A percentile compares a stretch with the other conserved stretches of the same genome.
phyloP scores from a whole-genome alignment of 2,888 invertebrate genomes.

The Parnassius orleans region DNA sequence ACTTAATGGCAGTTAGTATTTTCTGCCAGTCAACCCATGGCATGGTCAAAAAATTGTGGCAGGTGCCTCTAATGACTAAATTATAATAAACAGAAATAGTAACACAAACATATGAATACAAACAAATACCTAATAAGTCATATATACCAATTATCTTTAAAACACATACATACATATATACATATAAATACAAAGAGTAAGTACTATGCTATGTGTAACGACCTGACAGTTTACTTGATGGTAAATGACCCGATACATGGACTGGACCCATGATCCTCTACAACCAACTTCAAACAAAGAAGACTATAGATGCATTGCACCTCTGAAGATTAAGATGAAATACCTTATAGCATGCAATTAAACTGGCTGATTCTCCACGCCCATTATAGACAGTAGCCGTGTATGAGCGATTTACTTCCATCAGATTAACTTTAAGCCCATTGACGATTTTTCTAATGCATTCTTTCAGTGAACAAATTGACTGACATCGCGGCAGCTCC shows the following conservation, averaged over 20 bases:
- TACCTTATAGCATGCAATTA: neutral
- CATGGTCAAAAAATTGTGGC: too few relatives aligned
- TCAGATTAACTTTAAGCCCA: too few relatives aligned
- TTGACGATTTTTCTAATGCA: neutral
- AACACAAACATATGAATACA: too few relatives aligned
- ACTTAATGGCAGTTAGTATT: too few relatives aligned
- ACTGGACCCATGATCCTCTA: neutral
- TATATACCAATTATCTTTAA: too few relatives aligned
- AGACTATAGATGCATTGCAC: neutral
- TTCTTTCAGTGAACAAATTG: slow-evolving; percentile 62
- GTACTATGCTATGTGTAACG: neutral
- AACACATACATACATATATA: slow-evolving; percentile 4
- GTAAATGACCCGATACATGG: neutral
- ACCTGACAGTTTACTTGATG: neutral
- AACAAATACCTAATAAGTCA: too few relatives aligned
- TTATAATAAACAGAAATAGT: too few relatives aligned
- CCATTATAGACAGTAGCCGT: neutral
- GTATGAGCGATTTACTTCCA: too few relatives aligned
- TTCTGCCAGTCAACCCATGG: too few relatives aligned
- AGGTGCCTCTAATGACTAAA: too few relatives aligned
- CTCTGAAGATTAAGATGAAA: too few relatives aligned
- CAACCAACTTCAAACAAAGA: neutral
- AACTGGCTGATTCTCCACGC: neutral
- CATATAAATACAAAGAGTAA: neutral
- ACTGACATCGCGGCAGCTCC: slow-evolving; percentile 49